A percentile compares a stretch with the other conserved stretches of the same genome.
These are phyloP conservation scores for Eonycteris spelaea DNA, from an alignment of 2,113 vertebrate species.

Conservation along the genomic window DNA sequence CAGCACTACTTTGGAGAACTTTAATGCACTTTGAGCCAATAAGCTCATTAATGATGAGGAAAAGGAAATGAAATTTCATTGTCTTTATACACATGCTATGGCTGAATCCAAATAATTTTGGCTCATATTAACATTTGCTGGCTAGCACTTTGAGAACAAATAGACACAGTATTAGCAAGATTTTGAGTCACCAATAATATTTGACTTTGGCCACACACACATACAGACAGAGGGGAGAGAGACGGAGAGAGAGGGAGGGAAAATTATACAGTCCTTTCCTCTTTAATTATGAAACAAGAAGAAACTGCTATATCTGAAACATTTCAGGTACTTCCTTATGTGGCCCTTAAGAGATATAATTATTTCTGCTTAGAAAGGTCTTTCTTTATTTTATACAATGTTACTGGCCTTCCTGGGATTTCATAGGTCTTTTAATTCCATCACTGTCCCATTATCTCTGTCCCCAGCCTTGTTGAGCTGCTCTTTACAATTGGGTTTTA, in stretches of 20 bases:
- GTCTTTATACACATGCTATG: conserved; percentile 21
- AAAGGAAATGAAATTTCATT: conserved; percentile 56
- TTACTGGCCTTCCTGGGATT: not conserved
- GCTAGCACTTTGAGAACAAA: conserved; percentile 31
- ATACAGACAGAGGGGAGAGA: not conserved
- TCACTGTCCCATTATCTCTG: not conserved
- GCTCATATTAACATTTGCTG: conserved; percentile 8
- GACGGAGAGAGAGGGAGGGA: not conserved
- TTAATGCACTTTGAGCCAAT: conserved; percentile 38
- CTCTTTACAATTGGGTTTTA: not conserved
- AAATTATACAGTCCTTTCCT: not conserved
- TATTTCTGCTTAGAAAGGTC: not conserved
- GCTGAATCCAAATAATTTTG: conserved; percentile 60
- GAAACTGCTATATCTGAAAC: conserved; percentile 28
- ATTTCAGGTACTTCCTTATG: not conserved
- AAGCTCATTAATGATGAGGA: conserved; percentile 56
- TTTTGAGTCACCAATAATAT: conserved; percentile 41
- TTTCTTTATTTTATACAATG: not conserved
- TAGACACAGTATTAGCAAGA: conserved; percentile 43
- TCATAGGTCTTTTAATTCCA: not conserved
- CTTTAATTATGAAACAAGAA: conserved; percentile 34
- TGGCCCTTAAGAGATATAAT: not conserved
- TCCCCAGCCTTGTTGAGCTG: not conserved
- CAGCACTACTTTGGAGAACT: conserved; percentile 26
- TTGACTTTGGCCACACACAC: not conserved